Conservation (phyloP, 92 coral and sea anemone genomes). For the Parazoanthus swiftii region DNA sequence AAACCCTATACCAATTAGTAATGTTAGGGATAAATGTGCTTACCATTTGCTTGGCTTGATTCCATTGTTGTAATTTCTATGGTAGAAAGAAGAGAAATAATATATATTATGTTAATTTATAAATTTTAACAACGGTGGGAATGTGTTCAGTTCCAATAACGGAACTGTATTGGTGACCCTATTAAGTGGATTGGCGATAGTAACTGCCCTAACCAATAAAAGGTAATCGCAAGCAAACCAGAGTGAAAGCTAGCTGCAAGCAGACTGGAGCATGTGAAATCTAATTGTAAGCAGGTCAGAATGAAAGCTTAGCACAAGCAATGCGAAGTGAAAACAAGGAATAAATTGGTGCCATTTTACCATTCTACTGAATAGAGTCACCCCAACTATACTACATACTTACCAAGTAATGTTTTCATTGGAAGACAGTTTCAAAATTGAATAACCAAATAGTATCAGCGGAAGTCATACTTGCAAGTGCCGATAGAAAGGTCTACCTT, state of each 20-base stretch:
- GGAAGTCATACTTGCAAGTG: conserved; percentile 38
- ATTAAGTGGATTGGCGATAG: conserved; percentile 48
- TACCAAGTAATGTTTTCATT: conserved; percentile 47
- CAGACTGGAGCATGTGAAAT: conserved; percentile 51
- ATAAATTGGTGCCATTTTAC: conserved; percentile 47
- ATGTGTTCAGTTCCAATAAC: conserved; percentile 44
- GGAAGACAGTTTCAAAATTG: conserved; percentile 46
- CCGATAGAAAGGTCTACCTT: conserved; percentile 51
- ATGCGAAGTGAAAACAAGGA: conserved; percentile 45
- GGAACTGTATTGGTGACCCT: conserved; percentile 28
- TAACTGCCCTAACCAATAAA: conserved; percentile 51
- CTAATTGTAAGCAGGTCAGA: conserved; percentile 53
- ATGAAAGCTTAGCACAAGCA: conserved; percentile 51
- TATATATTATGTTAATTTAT: conserved; percentile 34
- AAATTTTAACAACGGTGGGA: conserved; percentile 40
- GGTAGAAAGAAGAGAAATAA: conserved; percentile 46
- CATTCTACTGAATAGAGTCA: conserved; percentile 43
- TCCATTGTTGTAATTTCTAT: conserved; percentile 52
- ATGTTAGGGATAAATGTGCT: conserved; percentile 50
- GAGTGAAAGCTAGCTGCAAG: conserved; percentile 52
- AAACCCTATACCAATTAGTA: conserved; percentile 37
- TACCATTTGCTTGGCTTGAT: conserved; percentile 56
- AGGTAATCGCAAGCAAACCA: conserved; percentile 47
- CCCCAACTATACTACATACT: conserved; percentile 41
- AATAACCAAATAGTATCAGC: conserved; percentile 39